phyloP scores from a whole-genome alignment of 2,888 invertebrate genomes.

The Ganaspis brasiliensis region DNA sequence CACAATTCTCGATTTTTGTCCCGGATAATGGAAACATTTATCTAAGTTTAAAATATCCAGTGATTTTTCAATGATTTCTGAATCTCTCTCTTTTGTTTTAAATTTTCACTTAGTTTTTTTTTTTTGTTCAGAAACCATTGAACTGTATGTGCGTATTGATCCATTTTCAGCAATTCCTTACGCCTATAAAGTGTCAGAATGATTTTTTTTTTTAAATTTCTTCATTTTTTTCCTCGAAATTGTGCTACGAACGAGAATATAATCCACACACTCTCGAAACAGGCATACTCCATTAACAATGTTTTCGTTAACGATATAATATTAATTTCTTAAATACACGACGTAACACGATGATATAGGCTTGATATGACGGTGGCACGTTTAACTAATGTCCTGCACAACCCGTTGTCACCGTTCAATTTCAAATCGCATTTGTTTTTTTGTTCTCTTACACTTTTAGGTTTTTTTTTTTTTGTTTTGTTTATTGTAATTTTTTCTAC shows the following conservation, averaged over 20 bases:
- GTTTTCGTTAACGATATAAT: constrained; percentile 72
- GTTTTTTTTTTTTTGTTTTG: constrained; percentile 38
- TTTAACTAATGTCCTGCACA: constrained; percentile 65
- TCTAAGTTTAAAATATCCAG: neutral
- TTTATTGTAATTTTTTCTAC: constrained; percentile 50
- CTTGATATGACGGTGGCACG: constrained; percentile 79
- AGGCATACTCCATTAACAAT: constrained; percentile 74
- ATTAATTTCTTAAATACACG: constrained; percentile 67
- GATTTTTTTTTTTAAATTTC: too few relatives aligned
- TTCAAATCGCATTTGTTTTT: constrained; percentile 59
- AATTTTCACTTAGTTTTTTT: too few relatives aligned
- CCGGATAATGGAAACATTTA: neutral
- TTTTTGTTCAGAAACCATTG: neutral
- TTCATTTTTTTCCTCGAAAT: neutral
- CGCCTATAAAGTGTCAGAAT: neutral
- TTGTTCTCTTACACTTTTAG: constrained; percentile 39
- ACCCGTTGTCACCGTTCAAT: constrained; percentile 60
- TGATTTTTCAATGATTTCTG: neutral
- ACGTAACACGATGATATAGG: constrained; percentile 79
- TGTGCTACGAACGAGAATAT: constrained; percentile 37
- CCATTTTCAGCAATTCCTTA: constrained; percentile 28
- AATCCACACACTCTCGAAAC: constrained; percentile 59
- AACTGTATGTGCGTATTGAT: constrained; percentile 27
- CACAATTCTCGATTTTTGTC: constrained; percentile 43
- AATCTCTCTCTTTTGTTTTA: too few relatives aligned